Evolutionary conservation across 1,140 invertebrate species (phyloP).

Genomic region (Polyergus mexicanus): DNA sequence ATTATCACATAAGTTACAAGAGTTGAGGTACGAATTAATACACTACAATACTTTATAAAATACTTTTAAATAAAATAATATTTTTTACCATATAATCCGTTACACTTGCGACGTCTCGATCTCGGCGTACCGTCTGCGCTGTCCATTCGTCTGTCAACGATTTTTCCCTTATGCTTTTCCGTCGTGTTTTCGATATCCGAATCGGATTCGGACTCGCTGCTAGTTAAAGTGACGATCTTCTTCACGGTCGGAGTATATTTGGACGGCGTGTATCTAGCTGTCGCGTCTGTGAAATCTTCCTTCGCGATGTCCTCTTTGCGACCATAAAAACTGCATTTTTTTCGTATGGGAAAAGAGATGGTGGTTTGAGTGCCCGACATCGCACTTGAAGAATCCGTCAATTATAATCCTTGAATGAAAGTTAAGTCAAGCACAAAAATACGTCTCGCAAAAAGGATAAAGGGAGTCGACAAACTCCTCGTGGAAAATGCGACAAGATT

Average conservation of each 20-base stretch:
- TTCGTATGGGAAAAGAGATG: constrained; percentile 76
- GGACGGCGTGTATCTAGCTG: constrained; percentile 63
- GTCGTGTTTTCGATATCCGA: constrained; percentile 79
- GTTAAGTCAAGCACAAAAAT: not conserved
- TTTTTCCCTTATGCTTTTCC: constrained; percentile 49
- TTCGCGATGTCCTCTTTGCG: constrained; percentile 69
- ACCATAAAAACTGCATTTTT: constrained; percentile 78
- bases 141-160: not conserved
- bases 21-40: not conserved
- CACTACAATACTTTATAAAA: not conserved
- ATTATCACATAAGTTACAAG: not conserved
- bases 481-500: no score
- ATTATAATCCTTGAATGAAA: not conserved
- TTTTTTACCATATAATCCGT: constrained; percentile 66
- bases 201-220: constrained; percentile 82
- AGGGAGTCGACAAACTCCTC: not conserved
- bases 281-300: constrained; percentile 76
- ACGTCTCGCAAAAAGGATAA: no score
- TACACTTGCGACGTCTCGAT: constrained; percentile 67
- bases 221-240: constrained; percentile 81
- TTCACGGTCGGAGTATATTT: constrained; percentile 77
- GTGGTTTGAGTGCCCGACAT: constrained; percentile 77
- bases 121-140: constrained; percentile 60
- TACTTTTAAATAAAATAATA: constrained; percentile 16
- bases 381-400: not conserved